phyloP scores from a whole-genome alignment of 2,797 vertebrate species.

The Coregonus suidteri region DNA sequence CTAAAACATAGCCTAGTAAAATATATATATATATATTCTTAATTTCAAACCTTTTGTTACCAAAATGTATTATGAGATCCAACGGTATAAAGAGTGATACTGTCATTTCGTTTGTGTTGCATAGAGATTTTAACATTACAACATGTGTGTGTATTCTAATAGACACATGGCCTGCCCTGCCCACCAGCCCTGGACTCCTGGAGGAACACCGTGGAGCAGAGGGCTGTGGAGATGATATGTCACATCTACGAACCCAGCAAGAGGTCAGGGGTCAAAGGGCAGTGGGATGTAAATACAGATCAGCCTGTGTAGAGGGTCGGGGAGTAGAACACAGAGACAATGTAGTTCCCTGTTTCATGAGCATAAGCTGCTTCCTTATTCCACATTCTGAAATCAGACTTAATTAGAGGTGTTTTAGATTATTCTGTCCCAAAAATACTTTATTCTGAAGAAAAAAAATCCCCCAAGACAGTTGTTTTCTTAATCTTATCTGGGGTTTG shows the following conservation, averaged over 20 bases:
- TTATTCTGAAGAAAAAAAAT: no score
- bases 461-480: neutral
- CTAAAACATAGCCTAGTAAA: no score
- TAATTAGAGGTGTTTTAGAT: no score
- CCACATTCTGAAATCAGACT: neutral
- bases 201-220: slow-evolving; percentile 79
- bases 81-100: neutral
- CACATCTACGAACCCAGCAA: slow-evolving; percentile 76
- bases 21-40: no score
- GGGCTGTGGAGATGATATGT: slow-evolving; percentile 83
- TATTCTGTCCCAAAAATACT: no score
- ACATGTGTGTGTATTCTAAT: slow-evolving; percentile 17
- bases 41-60: neutral
- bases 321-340: neutral
- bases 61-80: neutral
- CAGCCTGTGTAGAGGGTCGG: neutral
- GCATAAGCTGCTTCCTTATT: neutral
- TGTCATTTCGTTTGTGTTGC: neutral
- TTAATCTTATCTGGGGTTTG: slow-evolving; percentile 4
- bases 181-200: slow-evolving; percentile 79
- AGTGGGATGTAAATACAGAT: neutral
- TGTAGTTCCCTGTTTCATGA: neutral
- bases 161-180: slow-evolving; percentile 85
- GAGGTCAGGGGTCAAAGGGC: slow-evolving; percentile 67
- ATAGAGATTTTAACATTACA: slow-evolving; percentile 7